Conservation (phyloP, 2,888 invertebrate species). For the Dasysyrphus albostriatus region DNA sequence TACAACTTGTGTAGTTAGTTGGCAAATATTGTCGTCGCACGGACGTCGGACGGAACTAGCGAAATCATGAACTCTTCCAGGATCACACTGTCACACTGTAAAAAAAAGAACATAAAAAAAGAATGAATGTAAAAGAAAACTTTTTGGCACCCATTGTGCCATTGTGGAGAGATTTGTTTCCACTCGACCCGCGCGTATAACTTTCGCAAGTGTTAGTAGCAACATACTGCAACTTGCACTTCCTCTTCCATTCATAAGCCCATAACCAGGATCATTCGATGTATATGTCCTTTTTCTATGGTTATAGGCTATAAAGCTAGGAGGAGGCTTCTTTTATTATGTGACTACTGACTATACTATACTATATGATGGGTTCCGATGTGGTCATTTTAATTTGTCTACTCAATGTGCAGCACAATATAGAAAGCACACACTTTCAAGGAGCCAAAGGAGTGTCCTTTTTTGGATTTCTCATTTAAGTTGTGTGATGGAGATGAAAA, state of each 20-base stretch:
- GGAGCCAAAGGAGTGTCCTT: slow-evolving; percentile 61
- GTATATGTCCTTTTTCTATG: not conserved
- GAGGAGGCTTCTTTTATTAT: slow-evolving; percentile 67
- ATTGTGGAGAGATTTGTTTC: slow-evolving; percentile 65
- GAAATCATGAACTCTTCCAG: slow-evolving; percentile 73
- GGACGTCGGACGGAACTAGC: slow-evolving; percentile 66
- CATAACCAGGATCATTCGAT: slow-evolving; percentile 34
- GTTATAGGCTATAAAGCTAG: not conserved
- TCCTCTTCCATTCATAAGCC: slow-evolving; percentile 43
- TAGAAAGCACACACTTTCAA: slow-evolving; percentile 58
- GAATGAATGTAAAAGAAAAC: slow-evolving; percentile 38
- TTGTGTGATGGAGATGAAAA: slow-evolving; percentile 7
- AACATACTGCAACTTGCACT: slow-evolving; percentile 75
- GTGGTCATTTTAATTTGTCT: slow-evolving; percentile 76
- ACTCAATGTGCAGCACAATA: slow-evolving; percentile 60
- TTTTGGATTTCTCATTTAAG: slow-evolving; percentile 21
- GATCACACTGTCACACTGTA: slow-evolving; percentile 9
- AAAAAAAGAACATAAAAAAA: slow-evolving; percentile 16
- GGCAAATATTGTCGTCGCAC: slow-evolving; percentile 70
- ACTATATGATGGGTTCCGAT: slow-evolving; percentile 63
- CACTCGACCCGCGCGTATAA: slow-evolving; percentile 43
- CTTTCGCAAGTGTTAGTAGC: slow-evolving; percentile 42
- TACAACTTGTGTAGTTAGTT: slow-evolving; percentile 71
- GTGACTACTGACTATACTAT: slow-evolving; percentile 23
- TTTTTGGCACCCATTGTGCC: slow-evolving; percentile 70